Evolutionary conservation across 2,797 vertebrate genomes (phyloP).

Genomic region (Champsocephalus gunnari): DNA sequence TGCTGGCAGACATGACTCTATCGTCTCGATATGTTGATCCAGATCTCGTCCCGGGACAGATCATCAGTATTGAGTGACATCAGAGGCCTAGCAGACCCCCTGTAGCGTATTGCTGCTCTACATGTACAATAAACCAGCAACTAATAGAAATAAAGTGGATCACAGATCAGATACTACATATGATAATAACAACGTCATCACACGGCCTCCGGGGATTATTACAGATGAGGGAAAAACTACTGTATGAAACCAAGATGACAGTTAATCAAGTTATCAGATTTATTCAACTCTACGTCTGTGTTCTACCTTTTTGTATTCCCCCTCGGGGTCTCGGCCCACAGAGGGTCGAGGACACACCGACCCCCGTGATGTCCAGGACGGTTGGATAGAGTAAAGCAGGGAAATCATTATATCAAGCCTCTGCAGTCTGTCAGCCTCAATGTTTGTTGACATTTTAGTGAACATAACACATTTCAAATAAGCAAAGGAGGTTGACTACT

Average conservation of each 20-base stretch:
- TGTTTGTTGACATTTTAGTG: slow-evolving; percentile 44
- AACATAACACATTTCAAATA: slow-evolving; percentile 5
- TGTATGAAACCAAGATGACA: slow-evolving; percentile 9
- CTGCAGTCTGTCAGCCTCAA: slow-evolving; percentile 47
- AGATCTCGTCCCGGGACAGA: slow-evolving; percentile 64
- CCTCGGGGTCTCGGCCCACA: slow-evolving; percentile 56
- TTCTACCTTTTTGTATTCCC: background rate
- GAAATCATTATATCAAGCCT: slow-evolving; percentile 61
- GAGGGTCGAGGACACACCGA: slow-evolving; percentile 72
- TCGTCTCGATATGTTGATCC: slow-evolving; percentile 31
- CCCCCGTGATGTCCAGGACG: slow-evolving; percentile 36
- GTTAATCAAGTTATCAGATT: slow-evolving; percentile 35
- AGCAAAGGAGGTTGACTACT: slow-evolving; percentile 49
- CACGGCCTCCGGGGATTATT: slow-evolving; percentile 17
- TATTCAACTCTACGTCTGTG: slow-evolving; percentile 24
- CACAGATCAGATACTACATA: slow-evolving; percentile 11
- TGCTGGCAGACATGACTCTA: slow-evolving; percentile 35
- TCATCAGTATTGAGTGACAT: slow-evolving; percentile 60
- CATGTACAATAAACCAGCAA: slow-evolving; percentile 52
- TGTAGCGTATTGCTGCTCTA: slow-evolving; percentile 44
- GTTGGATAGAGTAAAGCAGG: slow-evolving; percentile 58
- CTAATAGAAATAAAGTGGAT: slow-evolving; percentile 39
- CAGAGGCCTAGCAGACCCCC: slow-evolving; percentile 48
- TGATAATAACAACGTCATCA: background rate
- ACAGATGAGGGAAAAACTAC: background rate